These are phyloP conservation scores for Melanophora roralis DNA, from an alignment of 2,888 invertebrate species.

Conservation along the genomic window DNA sequence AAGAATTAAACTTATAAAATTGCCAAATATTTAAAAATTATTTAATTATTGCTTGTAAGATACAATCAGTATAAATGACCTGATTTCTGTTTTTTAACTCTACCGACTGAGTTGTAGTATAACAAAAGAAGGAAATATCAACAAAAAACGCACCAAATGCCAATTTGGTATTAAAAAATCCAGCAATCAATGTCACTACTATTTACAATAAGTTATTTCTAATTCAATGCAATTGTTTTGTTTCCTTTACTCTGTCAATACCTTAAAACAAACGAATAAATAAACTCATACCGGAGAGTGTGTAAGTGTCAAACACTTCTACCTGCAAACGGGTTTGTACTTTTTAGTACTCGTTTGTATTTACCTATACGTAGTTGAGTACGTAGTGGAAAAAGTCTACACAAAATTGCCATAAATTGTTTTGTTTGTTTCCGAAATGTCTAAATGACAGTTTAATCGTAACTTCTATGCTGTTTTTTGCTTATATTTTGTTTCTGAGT, in stretches of 20 bases:
- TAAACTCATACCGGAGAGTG: not conserved
- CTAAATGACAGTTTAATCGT: constrained; percentile 48
- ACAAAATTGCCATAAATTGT: constrained; percentile 54
- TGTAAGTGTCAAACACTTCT: not conserved
- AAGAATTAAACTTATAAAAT: not conserved
- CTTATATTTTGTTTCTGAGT: constrained; percentile 11
- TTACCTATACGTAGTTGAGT: not conserved
- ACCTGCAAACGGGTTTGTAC: not conserved
- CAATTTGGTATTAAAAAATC: constrained; percentile 49
- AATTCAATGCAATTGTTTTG: constrained; percentile 2
- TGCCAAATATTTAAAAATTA: no score
- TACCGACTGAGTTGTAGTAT: constrained; percentile 4
- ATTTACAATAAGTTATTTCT: constrained; percentile 7
- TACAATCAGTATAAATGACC: constrained; percentile 28
- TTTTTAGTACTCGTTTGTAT: not conserved
- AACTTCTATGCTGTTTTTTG: constrained; percentile 45
- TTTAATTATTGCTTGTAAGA: no score
- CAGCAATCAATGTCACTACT: constrained; percentile 52
- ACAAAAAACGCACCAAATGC: constrained; percentile 43
- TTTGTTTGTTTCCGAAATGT: constrained; percentile 28
- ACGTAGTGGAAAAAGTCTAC: not conserved
- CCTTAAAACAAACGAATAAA: not conserved
- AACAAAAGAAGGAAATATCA: constrained; percentile 1
- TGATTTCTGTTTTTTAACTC: constrained; percentile 35
- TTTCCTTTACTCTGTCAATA: not conserved